phyloP scores from a whole-genome alignment of 2,797 vertebrate species.

The Phrynocephalus forsythii region DNA sequence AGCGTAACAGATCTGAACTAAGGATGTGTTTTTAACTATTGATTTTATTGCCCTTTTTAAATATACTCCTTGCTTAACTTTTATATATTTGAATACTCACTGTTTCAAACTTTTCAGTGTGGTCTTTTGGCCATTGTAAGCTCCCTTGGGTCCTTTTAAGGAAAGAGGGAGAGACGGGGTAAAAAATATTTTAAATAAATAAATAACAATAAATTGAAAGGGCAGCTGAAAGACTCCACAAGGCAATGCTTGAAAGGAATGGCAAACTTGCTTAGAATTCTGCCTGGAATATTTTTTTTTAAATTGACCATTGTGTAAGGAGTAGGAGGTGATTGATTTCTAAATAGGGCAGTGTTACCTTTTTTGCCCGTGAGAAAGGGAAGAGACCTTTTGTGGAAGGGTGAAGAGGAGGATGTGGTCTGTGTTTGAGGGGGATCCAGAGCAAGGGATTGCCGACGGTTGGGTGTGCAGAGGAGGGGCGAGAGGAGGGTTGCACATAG shows the following conservation, averaged over 20 bases:
- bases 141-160: too few species aligned
- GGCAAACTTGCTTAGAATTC: too few species aligned
- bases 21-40: too few species aligned
- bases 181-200: too few species aligned
- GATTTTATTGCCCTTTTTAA: too few species aligned
- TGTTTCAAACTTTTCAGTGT: too few species aligned
- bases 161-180: too few species aligned
- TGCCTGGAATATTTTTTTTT: background rate
- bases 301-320: background rate
- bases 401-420: background rate
- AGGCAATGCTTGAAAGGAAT: background rate
- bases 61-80: too few species aligned
- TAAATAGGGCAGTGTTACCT: too few species aligned
- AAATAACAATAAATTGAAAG: background rate
- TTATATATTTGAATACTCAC: too few species aligned
- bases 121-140: too few species aligned
- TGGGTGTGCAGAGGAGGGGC: background rate
- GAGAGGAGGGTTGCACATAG: background rate
- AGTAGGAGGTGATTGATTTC: background rate
- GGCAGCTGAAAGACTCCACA: background rate
- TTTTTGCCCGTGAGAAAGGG: background rate
- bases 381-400: background rate
- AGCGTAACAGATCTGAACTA: background rate
- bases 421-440: too few species aligned
- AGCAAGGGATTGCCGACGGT: background rate